phyloP scores from a whole-genome alignment of 2,888 invertebrate species.

The Hetaerina titia region DNA sequence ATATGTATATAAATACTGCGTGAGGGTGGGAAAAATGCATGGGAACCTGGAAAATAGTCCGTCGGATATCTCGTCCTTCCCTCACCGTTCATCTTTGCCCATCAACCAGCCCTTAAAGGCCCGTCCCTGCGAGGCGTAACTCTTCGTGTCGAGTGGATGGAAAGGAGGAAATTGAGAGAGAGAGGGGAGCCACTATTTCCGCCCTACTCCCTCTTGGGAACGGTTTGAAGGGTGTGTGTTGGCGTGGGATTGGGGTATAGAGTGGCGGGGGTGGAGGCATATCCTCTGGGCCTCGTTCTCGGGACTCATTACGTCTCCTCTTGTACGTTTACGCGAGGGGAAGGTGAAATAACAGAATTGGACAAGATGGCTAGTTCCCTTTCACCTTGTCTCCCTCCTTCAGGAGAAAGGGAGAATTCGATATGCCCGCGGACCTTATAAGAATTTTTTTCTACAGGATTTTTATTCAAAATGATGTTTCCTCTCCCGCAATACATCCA shows the following conservation, averaged over 20 bases:
- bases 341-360: neutral
- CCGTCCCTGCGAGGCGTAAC: neutral
- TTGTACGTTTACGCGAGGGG: neutral
- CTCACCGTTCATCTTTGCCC: neutral
- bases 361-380: neutral
- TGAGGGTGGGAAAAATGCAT: neutral
- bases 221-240: neutral
- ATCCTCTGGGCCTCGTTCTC: neutral
- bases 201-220: neutral
- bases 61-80: neutral
- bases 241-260: neutral
- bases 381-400: neutral
- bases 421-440: neutral
- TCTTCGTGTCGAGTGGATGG: neutral
- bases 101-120: neutral
- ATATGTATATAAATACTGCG: neutral
- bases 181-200: neutral
- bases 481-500: neutral
- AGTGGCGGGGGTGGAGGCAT: neutral
- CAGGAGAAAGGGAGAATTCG: neutral
- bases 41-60: neutral
- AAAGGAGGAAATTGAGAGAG: neutral
- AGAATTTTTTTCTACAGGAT: neutral
- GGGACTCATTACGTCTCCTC: slow-evolving; percentile 7
- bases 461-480: slow-evolving; percentile 22